Conservation (phyloP, 2,888 invertebrate genomes). For the Protonemura montana region DNA sequence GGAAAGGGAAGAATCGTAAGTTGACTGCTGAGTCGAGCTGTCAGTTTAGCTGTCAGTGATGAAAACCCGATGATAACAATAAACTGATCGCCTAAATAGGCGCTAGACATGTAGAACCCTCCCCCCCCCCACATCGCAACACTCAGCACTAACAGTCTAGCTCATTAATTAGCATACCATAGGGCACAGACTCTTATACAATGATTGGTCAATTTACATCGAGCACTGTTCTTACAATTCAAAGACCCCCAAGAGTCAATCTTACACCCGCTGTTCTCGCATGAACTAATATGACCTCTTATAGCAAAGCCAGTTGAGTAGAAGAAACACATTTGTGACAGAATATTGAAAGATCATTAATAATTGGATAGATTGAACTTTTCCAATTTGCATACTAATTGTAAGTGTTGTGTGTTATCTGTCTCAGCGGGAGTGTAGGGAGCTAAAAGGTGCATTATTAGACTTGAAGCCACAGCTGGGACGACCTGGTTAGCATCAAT, state of each 20-base stretch:
- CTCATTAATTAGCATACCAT: conserved; percentile 2
- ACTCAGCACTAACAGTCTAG: background rate
- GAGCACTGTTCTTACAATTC: background rate
- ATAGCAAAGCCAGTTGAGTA: conserved; percentile 43
- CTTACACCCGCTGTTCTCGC: background rate
- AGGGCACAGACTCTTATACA: background rate
- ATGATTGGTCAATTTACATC: conserved; percentile 12
- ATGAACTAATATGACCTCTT: conserved; percentile 5
- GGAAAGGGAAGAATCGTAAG: background rate
- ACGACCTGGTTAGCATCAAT: conserved; percentile 12
- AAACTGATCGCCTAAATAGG: background rate
- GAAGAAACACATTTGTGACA: conserved; percentile 39
- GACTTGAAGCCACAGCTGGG: background rate
- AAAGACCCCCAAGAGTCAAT: background rate
- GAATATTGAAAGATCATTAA: conserved; percentile 46
- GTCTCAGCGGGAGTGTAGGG: background rate
- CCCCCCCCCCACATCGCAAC: background rate
- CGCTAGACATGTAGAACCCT: background rate
- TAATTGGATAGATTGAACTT: conserved; percentile 42
- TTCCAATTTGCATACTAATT: conserved; percentile 47
- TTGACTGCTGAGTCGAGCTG: background rate
- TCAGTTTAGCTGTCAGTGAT: background rate
- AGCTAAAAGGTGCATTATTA: conserved; percentile 12
- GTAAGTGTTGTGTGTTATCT: conserved; percentile 34
- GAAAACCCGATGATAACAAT: background rate